Conservation (phyloP, 2,113 vertebrate genomes). For the Cariama cristata region DNA sequence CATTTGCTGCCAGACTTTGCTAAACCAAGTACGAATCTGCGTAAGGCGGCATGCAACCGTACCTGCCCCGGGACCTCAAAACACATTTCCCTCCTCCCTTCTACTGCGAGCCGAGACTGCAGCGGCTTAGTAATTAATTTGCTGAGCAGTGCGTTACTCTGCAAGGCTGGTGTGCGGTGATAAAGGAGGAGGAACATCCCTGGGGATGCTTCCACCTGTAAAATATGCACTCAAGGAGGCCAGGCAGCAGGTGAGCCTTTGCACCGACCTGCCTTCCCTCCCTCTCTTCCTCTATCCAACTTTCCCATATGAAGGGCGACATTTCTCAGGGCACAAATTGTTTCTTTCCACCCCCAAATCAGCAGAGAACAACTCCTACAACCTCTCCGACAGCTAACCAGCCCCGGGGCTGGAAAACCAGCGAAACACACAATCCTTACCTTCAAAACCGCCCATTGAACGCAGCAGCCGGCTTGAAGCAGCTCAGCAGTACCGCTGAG, state of each 20-base stretch:
- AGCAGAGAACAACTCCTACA: background rate
- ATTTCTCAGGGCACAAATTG: background rate
- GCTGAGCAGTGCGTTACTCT: accelerated
- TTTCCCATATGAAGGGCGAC: background rate
- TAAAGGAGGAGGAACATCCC: background rate
- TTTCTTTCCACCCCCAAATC: background rate
- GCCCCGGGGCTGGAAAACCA: background rate
- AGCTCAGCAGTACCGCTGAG: accelerated
- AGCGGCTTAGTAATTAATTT: background rate
- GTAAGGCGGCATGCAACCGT: accelerated
- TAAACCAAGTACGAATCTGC: background rate
- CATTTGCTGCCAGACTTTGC: background rate
- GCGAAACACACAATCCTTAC: accelerated
- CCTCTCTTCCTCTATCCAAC: background rate
- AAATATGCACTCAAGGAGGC: background rate
- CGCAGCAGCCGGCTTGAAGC: accelerated
- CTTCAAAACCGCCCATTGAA: accelerated
- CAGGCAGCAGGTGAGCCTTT: accelerated
- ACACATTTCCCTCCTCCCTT: background rate
- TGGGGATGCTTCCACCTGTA: background rate
- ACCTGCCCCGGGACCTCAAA: background rate
- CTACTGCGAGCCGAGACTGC: accelerated
- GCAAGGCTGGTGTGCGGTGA: background rate
- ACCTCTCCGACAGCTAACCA: background rate
- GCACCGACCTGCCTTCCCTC: background rate